Percentiles rank a stretch among this genome's conserved stretches.
phyloP scores from a whole-genome alignment of 2,113 vertebrate species.

The Aegithalos caudatus region DNA sequence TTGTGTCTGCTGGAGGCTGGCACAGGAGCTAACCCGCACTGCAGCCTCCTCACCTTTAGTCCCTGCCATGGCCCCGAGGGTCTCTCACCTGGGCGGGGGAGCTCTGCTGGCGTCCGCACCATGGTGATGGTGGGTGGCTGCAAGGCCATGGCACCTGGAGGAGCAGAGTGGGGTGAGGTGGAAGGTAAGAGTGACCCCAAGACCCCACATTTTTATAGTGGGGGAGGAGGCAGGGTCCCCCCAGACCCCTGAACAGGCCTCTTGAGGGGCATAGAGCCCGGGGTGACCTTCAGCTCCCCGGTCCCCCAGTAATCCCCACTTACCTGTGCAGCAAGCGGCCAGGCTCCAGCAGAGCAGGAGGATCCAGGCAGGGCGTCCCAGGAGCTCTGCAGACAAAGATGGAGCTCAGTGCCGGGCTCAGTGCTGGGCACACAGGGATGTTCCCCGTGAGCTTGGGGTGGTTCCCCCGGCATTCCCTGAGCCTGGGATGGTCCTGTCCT shows the following conservation, averaged over 20 bases:
- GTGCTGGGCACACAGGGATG: neutral
- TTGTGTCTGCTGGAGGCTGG: neutral
- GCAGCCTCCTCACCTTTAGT: neutral
- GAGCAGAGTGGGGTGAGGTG: neutral
- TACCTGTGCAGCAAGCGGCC: neutral
- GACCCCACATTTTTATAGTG: neutral
- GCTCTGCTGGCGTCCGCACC: neutral
- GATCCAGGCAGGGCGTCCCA: neutral
- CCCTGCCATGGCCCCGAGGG: neutral
- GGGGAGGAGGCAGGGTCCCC: neutral
- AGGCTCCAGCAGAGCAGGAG: neutral
- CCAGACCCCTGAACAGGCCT: neutral
- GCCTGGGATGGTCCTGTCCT: neutral
- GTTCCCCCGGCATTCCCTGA: neutral
- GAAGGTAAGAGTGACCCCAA: neutral
- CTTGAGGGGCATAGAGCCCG: accelerated
- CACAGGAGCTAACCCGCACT: neutral
- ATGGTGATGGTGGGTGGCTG: neutral
- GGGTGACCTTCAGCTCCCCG: accelerated
- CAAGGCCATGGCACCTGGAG: neutral
- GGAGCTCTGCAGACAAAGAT: neutral
- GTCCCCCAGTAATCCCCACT: no score
- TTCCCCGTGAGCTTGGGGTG: no score
- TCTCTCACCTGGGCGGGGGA: neutral
- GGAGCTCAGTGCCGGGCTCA: neutral